Percentiles rank a stretch among this genome's conserved stretches.
Conservation (phyloP, 2,797 vertebrate species). For the Peromyscus melanophrys region DNA sequence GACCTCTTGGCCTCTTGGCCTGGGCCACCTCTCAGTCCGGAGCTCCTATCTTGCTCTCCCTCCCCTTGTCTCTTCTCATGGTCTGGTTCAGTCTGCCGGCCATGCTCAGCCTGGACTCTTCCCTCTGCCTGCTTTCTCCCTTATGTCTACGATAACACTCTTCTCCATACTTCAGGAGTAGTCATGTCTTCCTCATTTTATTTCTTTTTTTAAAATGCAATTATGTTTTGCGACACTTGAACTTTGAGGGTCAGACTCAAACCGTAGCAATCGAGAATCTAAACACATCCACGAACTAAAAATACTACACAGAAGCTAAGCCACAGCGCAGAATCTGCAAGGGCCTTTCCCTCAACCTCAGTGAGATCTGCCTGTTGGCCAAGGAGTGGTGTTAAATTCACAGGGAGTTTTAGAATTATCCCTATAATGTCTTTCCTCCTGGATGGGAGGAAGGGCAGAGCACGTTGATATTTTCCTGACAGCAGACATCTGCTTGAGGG, state of each 20-base stretch:
- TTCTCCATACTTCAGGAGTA: not conserved
- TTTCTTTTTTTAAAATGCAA: not conserved
- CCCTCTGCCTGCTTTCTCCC: not conserved
- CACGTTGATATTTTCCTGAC: not conserved
- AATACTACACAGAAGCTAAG: not conserved
- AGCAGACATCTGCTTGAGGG: not conserved
- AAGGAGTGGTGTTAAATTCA: not conserved
- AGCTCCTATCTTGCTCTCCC: not conserved
- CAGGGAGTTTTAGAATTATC: not conserved
- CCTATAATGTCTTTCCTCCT: not conserved
- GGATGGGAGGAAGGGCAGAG: slow-evolving; percentile 2
- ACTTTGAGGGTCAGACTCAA: not conserved
- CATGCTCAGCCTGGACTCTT: not conserved
- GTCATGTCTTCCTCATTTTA: not conserved
- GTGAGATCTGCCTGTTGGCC: not conserved
- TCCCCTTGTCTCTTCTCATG: too few relatives aligned
- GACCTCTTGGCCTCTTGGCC: not conserved
- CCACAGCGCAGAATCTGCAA: not conserved
- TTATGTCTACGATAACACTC: not conserved
- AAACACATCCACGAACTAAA: not conserved
- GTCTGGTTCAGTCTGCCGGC: too few relatives aligned
- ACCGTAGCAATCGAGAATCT: not conserved
- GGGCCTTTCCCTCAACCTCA: not conserved
- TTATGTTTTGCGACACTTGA: not conserved
- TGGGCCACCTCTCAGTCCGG: not conserved